Percentiles rank a stretch among this genome's conserved stretches.
These are phyloP conservation scores for Dreissena polymorpha DNA, from an alignment of 1,140 invertebrate species.

Conservation along the genomic window DNA sequence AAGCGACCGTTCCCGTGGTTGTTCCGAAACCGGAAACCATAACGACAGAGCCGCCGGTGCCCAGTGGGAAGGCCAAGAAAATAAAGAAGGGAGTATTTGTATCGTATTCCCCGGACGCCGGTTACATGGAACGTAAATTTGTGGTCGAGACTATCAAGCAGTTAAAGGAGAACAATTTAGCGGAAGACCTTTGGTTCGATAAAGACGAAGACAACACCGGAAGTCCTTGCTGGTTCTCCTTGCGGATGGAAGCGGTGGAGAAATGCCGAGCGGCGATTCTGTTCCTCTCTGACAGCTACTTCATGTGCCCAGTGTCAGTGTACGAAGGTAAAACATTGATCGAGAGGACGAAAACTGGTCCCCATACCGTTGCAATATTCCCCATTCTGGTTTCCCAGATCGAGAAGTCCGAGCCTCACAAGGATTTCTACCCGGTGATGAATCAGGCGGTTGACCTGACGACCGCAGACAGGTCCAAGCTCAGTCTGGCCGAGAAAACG, in stretches of 20 bases:
- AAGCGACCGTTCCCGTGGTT: conserved; percentile 2
- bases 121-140: conserved; percentile 76
- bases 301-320: conserved; percentile 76
- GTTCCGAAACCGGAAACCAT: conserved; percentile 4
- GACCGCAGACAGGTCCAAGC: conserved; percentile 56
- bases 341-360: conserved; percentile 68
- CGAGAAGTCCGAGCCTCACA: conserved; percentile 72
- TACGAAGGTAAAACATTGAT: conserved; percentile 76
- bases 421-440: conserved; percentile 65
- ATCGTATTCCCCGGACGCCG: conserved; percentile 78
- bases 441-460: conserved; percentile 72
- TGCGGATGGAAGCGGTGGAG: conserved; percentile 77
- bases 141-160: conserved; percentile 76
- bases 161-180: conserved; percentile 77
- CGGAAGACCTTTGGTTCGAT: conserved; percentile 79
- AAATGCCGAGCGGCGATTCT: conserved; percentile 75
- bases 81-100: conserved; percentile 77
- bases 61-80: conserved; percentile 60
- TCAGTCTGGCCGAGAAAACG: conserved; percentile 76
- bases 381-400: conserved; percentile 68
- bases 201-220: conserved; percentile 77
- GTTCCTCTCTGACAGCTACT: conserved; percentile 76
- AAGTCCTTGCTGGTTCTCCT: conserved; percentile 77
- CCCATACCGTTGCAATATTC: conserved; percentile 71
- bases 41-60: conserved; percentile 16